These are phyloP conservation scores for Styela clava DNA, from an alignment of 23 tunicate genomes.

Conservation along the genomic window DNA sequence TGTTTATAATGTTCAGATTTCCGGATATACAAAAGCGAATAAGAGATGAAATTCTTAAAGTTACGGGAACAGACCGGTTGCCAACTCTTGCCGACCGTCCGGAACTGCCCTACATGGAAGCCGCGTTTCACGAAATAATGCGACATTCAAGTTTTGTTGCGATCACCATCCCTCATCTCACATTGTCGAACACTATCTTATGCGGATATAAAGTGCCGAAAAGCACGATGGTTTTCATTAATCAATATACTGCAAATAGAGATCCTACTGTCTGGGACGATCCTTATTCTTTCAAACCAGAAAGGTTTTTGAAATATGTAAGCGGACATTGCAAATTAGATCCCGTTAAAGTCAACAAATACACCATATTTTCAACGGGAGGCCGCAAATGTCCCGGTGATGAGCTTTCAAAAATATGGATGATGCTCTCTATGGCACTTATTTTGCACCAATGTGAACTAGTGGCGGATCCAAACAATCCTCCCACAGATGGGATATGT, in stretches of 20 bases:
- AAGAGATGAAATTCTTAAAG: slow-evolving; percentile 26
- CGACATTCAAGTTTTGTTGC: slow-evolving; percentile 39
- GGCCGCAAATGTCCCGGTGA: slow-evolving; percentile 55
- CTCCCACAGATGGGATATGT: slow-evolving; percentile 26
- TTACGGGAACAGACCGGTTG: slow-evolving; percentile 32
- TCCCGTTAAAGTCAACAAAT: slow-evolving; percentile 16
- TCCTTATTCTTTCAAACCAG: slow-evolving; percentile 42
- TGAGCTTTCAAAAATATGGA: slow-evolving; percentile 33
- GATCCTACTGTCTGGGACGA: slow-evolving; percentile 34
- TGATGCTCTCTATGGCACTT: slow-evolving; percentile 28
- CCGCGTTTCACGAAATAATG: slow-evolving; percentile 41
- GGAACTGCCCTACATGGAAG: slow-evolving; percentile 41
- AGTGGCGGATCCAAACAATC: slow-evolving; percentile 21
- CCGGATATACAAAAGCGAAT: slow-evolving; percentile 23
- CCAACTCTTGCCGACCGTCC: slow-evolving; percentile 37
- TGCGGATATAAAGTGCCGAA: slow-evolving; percentile 29
- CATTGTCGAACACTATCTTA: slow-evolving; percentile 22
- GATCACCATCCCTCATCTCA: slow-evolving; percentile 40
- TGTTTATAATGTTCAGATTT: slow-evolving; percentile 17
- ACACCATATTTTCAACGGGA: slow-evolving; percentile 44
- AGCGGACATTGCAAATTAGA: slow-evolving; percentile 21
- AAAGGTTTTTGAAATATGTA: slow-evolving; percentile 30
- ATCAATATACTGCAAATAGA: slow-evolving; percentile 43
- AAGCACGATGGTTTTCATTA: slow-evolving; percentile 47
- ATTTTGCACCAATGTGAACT: slow-evolving; percentile 35